A percentile compares a stretch with the other conserved stretches of the same genome.
These are phyloP conservation scores for Drosophila lacteicornis DNA, from an alignment of 1,140 invertebrate species.

Conservation along the genomic window DNA sequence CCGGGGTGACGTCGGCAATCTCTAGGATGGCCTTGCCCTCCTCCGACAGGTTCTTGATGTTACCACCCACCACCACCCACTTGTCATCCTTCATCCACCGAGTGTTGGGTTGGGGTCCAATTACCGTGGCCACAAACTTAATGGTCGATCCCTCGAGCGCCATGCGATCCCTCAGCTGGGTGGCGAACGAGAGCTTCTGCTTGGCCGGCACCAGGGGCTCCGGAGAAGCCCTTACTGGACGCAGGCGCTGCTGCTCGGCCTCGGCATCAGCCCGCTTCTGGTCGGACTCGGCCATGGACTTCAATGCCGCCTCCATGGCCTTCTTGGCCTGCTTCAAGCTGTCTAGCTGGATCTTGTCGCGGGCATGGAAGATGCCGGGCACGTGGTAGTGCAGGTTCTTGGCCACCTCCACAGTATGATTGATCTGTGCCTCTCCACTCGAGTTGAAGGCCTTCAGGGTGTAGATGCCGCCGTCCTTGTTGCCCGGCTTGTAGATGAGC, in stretches of 20 bases:
- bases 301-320: slow-evolving; percentile 74
- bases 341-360: slow-evolving; percentile 72
- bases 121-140: slow-evolving; percentile 93
- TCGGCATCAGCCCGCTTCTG: slow-evolving; percentile 69
- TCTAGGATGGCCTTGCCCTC: slow-evolving; percentile 81
- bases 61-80: slow-evolving; percentile 70
- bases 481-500: slow-evolving; percentile 87
- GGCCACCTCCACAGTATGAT: slow-evolving; percentile 77
- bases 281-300: slow-evolving; percentile 78
- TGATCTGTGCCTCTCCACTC: slow-evolving; percentile 87
- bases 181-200: slow-evolving; percentile 88
- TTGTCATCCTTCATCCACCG: slow-evolving; percentile 94
- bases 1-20: slow-evolving; percentile 61
- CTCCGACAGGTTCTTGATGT: slow-evolving; percentile 73
- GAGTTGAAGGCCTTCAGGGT: slow-evolving; percentile 88
- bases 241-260: slow-evolving; percentile 62
- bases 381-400: slow-evolving; percentile 79
- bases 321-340: slow-evolving; percentile 69
- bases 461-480: slow-evolving; percentile 88
- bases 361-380: slow-evolving; percentile 78
- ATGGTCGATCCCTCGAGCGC: slow-evolving; percentile 91
- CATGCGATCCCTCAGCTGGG: slow-evolving; percentile 91
- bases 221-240: slow-evolving; percentile 63
- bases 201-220: slow-evolving; percentile 77
- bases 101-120: slow-evolving; percentile 91